A percentile compares a stretch with the other conserved stretches of the same genome.
phyloP scores from a whole-genome alignment of 2,113 vertebrate species.

The Podarcis muralis region DNA sequence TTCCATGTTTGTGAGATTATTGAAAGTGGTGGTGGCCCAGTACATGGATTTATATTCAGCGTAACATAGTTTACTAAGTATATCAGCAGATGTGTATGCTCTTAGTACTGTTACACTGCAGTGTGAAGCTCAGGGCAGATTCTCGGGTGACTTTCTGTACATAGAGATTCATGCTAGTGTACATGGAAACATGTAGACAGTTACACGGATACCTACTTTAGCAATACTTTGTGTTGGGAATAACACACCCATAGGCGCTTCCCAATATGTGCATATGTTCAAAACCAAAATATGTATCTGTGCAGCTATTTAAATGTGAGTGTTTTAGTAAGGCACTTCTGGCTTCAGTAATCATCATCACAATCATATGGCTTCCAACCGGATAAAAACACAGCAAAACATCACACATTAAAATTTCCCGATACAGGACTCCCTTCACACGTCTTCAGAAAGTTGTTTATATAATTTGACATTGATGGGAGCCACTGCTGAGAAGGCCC shows the following conservation, averaged over 20 bases:
- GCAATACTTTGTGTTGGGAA: background rate
- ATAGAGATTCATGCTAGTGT: slow-evolving; percentile 20
- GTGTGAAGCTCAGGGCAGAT: slow-evolving; percentile 39
- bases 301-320: background rate
- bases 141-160: slow-evolving; percentile 31
- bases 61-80: slow-evolving; percentile 63
- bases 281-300: background rate
- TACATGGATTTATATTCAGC: slow-evolving; percentile 43
- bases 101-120: slow-evolving; percentile 61
- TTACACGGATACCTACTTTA: background rate
- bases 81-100: slow-evolving; percentile 52
- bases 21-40: slow-evolving; percentile 32
- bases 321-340: background rate
- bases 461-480: no score
- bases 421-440: no score
- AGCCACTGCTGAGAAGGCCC: no score
- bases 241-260: background rate
- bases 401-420: no score
- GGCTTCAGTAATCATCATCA: no score
- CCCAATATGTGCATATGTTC: background rate
- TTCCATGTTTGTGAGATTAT: slow-evolving; percentile 46
- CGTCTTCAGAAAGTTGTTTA: no score
- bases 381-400: no score
- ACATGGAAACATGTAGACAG: background rate
- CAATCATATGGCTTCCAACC: no score